Evolutionary conservation across 64 coral and sea anemone genomes (phyloP), one percentile per base, ranked within the genome.

Genomic region (Montipora foliosa): DNA sequence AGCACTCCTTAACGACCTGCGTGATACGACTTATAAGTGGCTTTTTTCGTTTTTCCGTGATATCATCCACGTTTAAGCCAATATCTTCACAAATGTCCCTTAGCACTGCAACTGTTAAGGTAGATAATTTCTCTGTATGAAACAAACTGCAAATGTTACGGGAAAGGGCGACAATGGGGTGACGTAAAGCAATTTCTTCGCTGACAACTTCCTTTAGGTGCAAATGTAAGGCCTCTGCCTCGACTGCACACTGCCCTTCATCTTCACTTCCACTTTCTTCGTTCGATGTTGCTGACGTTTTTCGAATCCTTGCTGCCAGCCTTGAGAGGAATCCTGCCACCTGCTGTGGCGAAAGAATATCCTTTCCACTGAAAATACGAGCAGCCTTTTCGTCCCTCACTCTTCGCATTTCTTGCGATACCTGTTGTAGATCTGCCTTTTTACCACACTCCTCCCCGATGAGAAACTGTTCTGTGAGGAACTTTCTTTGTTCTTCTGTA

Each of bases 351-450:
- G 49, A 76, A 47, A 92, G 51, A 55, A 81, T 52, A 84, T 92
- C 81, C 24, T 76, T 44, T 76, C 81, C 61, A 57, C 15, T 3
- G 66, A 92, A 92, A 22, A 71, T 21, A 3, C 90, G 81, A 76
- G 44, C 70, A 4, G 19, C 46, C 6, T 49, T 19, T 37, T 92
- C 90, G 62, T 58, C 24, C 53, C 68, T 74, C 0, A 81, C 79
- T 25, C 3, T 60, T 50, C 90, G 79, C 90, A 84, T 92, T 44
- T 92, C 90, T 4, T n/a, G 29, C 8, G 79, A 59, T 15, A 92
- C 79, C 51, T 92, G 67, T 21, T 83, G n/a, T 1, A 21, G 90
- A 11, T 92, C 80, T 2, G 79, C 90, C 47, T 84, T 92, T 84
- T 69, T 82, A 0, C 90, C 90, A 60, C 45, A 25, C 44, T 70